These are phyloP conservation scores for Antheraea pernyi DNA, from an alignment of 1,140 invertebrate species.

Conservation along the genomic window DNA sequence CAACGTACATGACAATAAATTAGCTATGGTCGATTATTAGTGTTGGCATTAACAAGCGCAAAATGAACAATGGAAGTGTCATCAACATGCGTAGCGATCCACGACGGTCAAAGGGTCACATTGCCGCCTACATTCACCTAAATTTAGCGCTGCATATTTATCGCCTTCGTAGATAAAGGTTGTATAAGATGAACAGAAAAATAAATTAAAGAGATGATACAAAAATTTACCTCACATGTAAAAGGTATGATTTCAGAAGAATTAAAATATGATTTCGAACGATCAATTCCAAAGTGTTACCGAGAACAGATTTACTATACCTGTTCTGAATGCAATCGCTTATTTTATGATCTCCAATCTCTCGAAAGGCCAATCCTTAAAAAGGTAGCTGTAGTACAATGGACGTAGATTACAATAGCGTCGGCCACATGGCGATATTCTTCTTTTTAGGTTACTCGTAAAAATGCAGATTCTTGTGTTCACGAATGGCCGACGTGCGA, in stretches of 20 bases:
- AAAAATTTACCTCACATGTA: background rate
- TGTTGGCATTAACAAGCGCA: conserved; percentile 2
- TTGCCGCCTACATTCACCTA: conserved; percentile 4
- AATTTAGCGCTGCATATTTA: background rate
- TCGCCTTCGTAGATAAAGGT: background rate
- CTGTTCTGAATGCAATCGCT: conserved; percentile 53
- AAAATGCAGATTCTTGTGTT: conserved; percentile 54
- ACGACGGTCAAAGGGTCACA: conserved; percentile 15
- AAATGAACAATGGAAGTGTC: conserved; percentile 12
- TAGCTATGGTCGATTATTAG: background rate
- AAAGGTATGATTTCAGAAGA: background rate
- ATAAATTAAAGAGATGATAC: background rate
- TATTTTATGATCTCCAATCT: conserved; percentile 56
- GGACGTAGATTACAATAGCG: conserved; percentile 55
- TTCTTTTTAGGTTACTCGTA: conserved; percentile 49
- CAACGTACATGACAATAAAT: background rate
- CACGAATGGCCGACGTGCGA: conserved; percentile 44
- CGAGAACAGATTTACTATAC: conserved; percentile 47
- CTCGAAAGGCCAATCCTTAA: conserved; percentile 53
- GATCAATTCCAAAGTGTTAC: conserved; percentile 28
- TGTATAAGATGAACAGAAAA: background rate
- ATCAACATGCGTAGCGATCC: conserved; percentile 3
- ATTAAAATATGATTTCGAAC: background rate
- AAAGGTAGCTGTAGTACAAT: conserved; percentile 60
- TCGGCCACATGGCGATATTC: conserved; percentile 57